Base-by-base conservation (phyloP, 2,113 vertebrate species). In the Forbesichthys papilliferus region DNA sequence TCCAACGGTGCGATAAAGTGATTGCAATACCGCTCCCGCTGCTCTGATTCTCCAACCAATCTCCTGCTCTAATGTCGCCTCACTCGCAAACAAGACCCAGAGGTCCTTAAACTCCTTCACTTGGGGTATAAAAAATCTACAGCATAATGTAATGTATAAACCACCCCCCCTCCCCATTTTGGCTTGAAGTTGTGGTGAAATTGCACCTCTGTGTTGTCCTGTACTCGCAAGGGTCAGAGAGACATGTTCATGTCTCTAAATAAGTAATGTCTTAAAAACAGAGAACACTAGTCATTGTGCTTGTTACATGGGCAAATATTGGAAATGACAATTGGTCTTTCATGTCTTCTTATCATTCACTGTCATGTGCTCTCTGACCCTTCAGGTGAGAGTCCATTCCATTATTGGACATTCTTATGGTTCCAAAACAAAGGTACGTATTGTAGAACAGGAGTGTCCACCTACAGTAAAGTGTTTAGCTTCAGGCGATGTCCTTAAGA, bases 401-500 rank as follows among this genome's bases (percentile, higher is more conserved):
- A 90, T 90, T 90, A 89, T 59, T 62, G 66, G 33, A 0, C 53
- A 20, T 71, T 82, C 78, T 87, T 86, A 73, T 77, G 78, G 72
- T 80, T 82, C 66, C 54, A 5, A 67, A 16, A 83, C 81, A 83
- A 63, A 65, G 49, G 67, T 57, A 74, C 67, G 62, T 73, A 83
- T 83, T 85, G 90, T 87, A 78, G 69, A 49, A 77, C 75, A 75
- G 72, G 49, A 74, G 71, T 86, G 90, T 87, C 92, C 91, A 90
- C 76, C 87, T 77, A 89, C 74, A 88, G 92, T 12, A 91, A 88
- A 86, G 89, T 90, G 89, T 95, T 94, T 94, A 87, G 94, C 94
- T 91, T 71, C 85, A 81, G 93, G 92, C 94, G 81, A 92, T 91
- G 93, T 93, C 92, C 91, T 85, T 68, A 91, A 92, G 91, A 93